Base-by-base conservation (phyloP, 1,140 invertebrate species). In the Neodiprion fabricii region DNA sequence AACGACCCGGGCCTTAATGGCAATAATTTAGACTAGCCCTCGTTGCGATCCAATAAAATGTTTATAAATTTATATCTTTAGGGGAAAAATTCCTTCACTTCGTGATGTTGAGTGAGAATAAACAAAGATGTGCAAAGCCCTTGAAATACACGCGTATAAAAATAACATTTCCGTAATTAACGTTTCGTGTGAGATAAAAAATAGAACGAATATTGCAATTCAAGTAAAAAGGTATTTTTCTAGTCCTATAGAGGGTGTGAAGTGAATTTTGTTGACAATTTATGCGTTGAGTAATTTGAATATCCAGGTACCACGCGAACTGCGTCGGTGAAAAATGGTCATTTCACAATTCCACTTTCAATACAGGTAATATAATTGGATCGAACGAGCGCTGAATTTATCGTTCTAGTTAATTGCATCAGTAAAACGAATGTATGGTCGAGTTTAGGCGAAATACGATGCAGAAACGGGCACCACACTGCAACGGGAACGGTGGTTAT, bases 371-470 rank as follows among this genome's bases (percentile, higher is more conserved):
- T 40, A 61, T 61, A 61, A 61, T 61, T 61, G 53, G 53, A 61
- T 61, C 53, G 53, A 61, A 61, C 53, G 53, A 61, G 53, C 53
- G 53, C 53, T 14, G 53, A 61, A 61, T 61, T 61, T 61, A 61
- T 61, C 53, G 53, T 61, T 61, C 11, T 14, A 61, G 53, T 61
- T 61, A 9, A 61, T 61, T 61, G 53, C n/a, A 61, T 61, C 53
- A 61, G n/a, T 61, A 61, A 61, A 61, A 61, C 53, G 53, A 61
- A 61, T 17, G 53, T 4, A 61, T 17, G 53, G 53, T 61, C 11
- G 53, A 61, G 53, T 61, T 61, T 17, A 61, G n/a, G n/a, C n/a
- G 8, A 61, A 61, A 61, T 61, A 17, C 53, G 53, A 61, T 61
- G 53, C 53, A 61, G 53, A 61, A 61, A 12, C 53, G 53, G n/a